Evolutionary conservation across 1,140 invertebrate species (phyloP).

Genomic region (Hetaerina americana): DNA sequence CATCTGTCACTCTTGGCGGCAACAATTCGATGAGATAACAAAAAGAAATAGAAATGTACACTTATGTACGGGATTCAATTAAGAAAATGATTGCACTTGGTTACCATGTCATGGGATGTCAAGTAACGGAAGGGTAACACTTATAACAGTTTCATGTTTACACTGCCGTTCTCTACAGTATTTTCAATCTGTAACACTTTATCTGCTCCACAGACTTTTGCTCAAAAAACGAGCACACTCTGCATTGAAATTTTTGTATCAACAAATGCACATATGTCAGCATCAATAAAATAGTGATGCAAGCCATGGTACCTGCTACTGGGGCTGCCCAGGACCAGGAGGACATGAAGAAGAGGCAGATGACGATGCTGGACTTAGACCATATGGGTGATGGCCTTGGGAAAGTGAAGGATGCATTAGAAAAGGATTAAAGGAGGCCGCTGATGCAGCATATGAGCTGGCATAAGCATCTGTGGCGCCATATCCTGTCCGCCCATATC

Average conservation of each 20-base stretch:
- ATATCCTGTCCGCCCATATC: neutral
- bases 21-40: neutral
- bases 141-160: neutral
- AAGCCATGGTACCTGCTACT: neutral
- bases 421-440: neutral
- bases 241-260: neutral
- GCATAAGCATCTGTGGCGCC: neutral
- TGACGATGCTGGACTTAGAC: neutral
- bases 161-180: neutral
- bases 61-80: neutral
- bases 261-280: neutral
- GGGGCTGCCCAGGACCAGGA: neutral
- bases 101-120: neutral
- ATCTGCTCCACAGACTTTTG: neutral
- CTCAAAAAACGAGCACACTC: neutral
- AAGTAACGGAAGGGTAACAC: neutral
- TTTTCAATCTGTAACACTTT: too few relatives aligned
- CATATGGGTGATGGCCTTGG: neutral
- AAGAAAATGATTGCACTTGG: neutral
- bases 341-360: neutral
- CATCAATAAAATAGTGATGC: neutral
- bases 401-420: neutral
- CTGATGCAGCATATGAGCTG: neutral
- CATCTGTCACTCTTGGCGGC: too few relatives aligned
- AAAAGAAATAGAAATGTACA: neutral